A percentile compares a stretch with the other conserved stretches of the same genome.
These are phyloP conservation scores for Bombylius major DNA, from an alignment of 2,888 invertebrate genomes.

Conservation along the genomic window DNA sequence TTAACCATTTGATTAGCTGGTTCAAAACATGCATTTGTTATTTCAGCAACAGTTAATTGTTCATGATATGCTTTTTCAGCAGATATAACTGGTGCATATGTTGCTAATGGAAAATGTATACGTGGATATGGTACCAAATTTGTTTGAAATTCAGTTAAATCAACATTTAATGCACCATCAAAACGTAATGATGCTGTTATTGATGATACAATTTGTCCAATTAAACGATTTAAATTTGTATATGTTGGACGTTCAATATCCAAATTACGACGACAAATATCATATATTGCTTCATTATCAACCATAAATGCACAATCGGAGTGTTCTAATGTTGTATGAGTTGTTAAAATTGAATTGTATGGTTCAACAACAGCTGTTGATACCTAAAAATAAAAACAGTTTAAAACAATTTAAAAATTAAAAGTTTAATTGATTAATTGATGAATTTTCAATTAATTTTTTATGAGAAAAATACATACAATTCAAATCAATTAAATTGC, in stretches of 20 bases:
- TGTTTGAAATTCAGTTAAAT: constrained; percentile 88
- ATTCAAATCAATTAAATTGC: too few species aligned
- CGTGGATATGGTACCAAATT: constrained; percentile 89
- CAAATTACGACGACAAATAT: constrained; percentile 75
- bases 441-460: too few species aligned
- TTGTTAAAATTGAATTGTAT: constrained; percentile 86
- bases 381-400: constrained; percentile 41
- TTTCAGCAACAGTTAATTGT: constrained; percentile 79
- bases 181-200: constrained; percentile 87
- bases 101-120: constrained; percentile 86
- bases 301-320: constrained; percentile 88
- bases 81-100: constrained; percentile 84
- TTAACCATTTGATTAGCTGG: constrained; percentile 91
- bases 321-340: constrained; percentile 79
- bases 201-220: constrained; percentile 82
- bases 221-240: constrained; percentile 75
- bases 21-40: constrained; percentile 91
- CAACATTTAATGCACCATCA: constrained; percentile 85
- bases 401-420: not conserved
- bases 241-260: constrained; percentile 77
- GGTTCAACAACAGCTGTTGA: constrained; percentile 75
- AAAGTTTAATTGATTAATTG: too few species aligned
- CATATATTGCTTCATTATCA: constrained; percentile 82
- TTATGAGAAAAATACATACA: too few species aligned
- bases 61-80: constrained; percentile 91